These are phyloP conservation scores for Eupithecia exiguata DNA, from an alignment of 2,888 invertebrate species.

Conservation along the genomic window DNA sequence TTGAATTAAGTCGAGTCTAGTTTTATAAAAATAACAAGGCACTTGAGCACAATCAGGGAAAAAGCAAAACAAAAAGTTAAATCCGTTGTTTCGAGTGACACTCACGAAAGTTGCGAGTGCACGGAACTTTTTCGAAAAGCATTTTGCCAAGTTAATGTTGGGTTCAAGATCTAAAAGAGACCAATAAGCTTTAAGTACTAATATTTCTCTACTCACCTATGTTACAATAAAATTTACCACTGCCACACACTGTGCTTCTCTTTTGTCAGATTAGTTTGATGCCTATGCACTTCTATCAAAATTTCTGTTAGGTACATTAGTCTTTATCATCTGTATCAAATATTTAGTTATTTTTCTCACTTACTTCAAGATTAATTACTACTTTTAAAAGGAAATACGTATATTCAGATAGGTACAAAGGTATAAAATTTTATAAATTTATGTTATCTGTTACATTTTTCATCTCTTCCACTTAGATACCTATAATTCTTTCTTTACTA, in stretches of 20 bases:
- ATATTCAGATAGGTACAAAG: no score
- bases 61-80: conserved; percentile 35
- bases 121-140: conserved; percentile 28
- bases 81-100: conserved; percentile 41
- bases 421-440: not conserved
- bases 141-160: conserved; percentile 20
- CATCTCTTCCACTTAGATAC: not conserved
- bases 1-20: conserved; percentile 22
- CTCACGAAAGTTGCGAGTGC: conserved; percentile 36
- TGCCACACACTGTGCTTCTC: not conserved
- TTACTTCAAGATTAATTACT: not conserved
- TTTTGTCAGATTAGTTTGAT: not conserved
- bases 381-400: not conserved
- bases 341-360: not conserved
- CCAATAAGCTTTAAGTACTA: not conserved
- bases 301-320: not conserved
- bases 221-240: not conserved
- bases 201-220: not conserved
- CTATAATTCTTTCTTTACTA: not conserved
- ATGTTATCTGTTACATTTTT: not conserved
- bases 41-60: conserved; percentile 35
- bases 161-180: not conserved
- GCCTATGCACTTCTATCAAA: not conserved
- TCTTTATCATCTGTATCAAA: not conserved
- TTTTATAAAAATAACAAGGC: conserved; percentile 35